A percentile compares a stretch with the other conserved stretches of the same genome.
phyloP scores from a whole-genome alignment of 2,113 vertebrate species.

The Azemiops feae region DNA sequence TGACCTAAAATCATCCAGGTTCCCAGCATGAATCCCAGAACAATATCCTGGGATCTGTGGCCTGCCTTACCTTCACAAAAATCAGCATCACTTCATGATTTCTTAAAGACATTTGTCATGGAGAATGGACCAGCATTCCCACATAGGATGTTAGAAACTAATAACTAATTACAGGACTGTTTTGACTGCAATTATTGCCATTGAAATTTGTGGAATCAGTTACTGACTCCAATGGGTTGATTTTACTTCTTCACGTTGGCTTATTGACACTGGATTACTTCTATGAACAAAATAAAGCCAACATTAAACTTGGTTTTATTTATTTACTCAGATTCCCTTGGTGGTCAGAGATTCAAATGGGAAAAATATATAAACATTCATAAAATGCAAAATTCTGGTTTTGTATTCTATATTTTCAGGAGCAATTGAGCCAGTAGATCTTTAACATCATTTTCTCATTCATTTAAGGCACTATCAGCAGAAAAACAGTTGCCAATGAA shows the following conservation, averaged over 20 bases:
- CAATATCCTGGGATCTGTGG: neutral
- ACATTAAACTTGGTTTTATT: neutral
- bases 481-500: conserved; percentile 83
- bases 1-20: neutral
- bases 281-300: neutral
- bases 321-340: neutral
- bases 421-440: neutral
- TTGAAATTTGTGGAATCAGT: neutral
- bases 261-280: neutral
- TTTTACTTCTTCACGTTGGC: neutral
- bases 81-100: neutral
- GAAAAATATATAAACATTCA: neutral
- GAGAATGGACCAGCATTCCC: neutral
- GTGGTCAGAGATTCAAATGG: neutral
- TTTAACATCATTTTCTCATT: neutral
- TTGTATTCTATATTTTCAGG: neutral
- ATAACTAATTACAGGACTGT: neutral
- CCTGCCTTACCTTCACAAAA: neutral
- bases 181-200: neutral
- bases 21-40: neutral
- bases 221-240: neutral
- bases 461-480: conserved; percentile 75
- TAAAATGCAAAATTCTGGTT: neutral
- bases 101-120: neutral
- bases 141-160: neutral